A percentile compares a stretch with the other conserved stretches of the same genome.
phyloP scores from a whole-genome alignment of 2,797 vertebrate genomes.

The Dicrostonyx torquatus region DNA sequence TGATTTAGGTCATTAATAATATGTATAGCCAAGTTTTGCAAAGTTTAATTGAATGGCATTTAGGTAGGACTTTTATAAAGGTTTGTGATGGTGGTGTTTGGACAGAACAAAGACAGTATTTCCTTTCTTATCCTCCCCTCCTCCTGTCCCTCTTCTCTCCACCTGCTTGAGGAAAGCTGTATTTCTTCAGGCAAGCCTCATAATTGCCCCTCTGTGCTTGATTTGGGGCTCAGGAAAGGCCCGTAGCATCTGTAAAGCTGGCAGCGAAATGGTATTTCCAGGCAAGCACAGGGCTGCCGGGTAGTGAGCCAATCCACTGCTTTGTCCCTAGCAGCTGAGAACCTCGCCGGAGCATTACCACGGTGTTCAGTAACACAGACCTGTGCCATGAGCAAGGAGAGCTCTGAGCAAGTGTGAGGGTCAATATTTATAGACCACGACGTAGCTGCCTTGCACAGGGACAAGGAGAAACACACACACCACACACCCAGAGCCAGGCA shows the following conservation, averaged over 20 bases:
- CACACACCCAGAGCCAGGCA: background rate
- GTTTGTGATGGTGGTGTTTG: conserved; percentile 50
- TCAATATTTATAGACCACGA: conserved; percentile 89
- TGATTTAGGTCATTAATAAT: background rate
- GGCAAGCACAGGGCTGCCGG: conserved; percentile 83
- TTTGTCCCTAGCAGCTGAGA: conserved; percentile 90
- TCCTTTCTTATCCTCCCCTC: conserved; percentile 23
- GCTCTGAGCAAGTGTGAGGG: conserved; percentile 85
- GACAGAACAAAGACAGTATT: conserved; percentile 59
- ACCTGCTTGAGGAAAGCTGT: conserved; percentile 77
- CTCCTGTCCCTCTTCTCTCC: background rate
- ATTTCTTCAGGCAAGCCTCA: conserved; percentile 46
- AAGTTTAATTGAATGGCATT: conserved; percentile 45
- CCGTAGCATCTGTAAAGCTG: conserved; percentile 86
- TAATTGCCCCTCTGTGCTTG: conserved; percentile 81
- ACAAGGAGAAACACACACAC: background rate
- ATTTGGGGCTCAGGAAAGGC: conserved; percentile 81
- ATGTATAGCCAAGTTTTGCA: conserved; percentile 60
- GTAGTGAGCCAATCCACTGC: conserved; percentile 82
- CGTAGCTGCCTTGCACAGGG: conserved; percentile 73
- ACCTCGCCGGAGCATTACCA: conserved; percentile 80
- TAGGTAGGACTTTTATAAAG: conserved; percentile 7
- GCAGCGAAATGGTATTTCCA: conserved; percentile 86
- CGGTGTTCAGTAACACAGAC: conserved; percentile 86
- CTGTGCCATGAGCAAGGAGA: conserved; percentile 84